phyloP scores from a whole-genome alignment of 2,888 invertebrate genomes.

The Pandemis cinnamomeana region DNA sequence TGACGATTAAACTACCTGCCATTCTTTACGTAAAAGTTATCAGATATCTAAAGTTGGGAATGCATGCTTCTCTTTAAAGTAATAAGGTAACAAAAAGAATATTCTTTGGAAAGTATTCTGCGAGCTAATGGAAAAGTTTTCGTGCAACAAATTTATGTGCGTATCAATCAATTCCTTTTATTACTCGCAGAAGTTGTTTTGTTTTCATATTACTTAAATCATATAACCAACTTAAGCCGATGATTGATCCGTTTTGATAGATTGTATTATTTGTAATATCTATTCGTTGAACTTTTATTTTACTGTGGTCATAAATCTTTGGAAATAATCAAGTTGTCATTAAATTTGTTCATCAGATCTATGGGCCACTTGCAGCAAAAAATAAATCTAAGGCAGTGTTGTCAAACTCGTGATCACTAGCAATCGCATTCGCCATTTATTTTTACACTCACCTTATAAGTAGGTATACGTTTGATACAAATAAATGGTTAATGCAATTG shows the following conservation, averaged over 20 bases:
- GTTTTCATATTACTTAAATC: background rate
- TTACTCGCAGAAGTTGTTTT: conserved; percentile 10
- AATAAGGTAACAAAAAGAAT: background rate
- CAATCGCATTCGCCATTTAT: too few relatives aligned
- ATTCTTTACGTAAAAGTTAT: background rate
- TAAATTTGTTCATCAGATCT: too few relatives aligned
- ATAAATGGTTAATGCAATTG: too few relatives aligned
- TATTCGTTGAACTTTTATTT: background rate
- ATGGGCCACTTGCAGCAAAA: too few relatives aligned
- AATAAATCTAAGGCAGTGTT: too few relatives aligned
- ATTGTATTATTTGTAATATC: background rate
- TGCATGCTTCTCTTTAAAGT: background rate
- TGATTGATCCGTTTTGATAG: background rate
- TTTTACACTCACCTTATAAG: too few relatives aligned
- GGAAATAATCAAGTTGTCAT: too few relatives aligned
- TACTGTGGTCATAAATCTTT: background rate
- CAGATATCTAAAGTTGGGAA: background rate
- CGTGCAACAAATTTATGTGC: conserved; percentile 6
- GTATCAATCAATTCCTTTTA: conserved; percentile 30
- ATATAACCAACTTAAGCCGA: background rate
- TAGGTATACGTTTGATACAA: too few relatives aligned
- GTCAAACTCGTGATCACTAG: too few relatives aligned
- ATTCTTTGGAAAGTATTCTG: background rate
- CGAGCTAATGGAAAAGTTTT: conserved; percentile 28
- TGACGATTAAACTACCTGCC: too few relatives aligned